Conservation (phyloP, 2,797 vertebrate genomes). For the Masticophis lateralis region DNA sequence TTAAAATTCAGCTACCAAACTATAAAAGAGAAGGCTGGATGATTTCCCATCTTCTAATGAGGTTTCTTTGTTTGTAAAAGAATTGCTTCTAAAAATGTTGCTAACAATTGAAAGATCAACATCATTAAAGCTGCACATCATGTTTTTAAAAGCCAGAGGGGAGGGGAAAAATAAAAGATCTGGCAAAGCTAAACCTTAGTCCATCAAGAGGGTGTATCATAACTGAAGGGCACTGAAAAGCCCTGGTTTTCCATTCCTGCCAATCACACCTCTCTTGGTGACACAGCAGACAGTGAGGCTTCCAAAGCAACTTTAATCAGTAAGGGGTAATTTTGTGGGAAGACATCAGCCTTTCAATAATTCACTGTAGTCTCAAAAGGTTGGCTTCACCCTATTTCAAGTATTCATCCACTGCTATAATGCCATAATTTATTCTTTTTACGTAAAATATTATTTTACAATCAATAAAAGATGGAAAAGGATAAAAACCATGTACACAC, state of each 20-base stretch:
- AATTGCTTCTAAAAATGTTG: background rate
- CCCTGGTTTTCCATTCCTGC: background rate
- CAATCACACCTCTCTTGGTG: background rate
- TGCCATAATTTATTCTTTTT: background rate
- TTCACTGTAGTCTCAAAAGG: background rate
- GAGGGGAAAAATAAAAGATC: background rate
- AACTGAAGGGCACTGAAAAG: background rate
- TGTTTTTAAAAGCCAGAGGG: background rate
- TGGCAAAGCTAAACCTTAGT: background rate
- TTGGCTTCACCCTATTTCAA: background rate
- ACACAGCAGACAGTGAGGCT: background rate
- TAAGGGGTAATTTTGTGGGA: background rate
- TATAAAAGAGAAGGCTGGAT: background rate
- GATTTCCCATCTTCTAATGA: background rate
- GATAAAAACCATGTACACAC: background rate
- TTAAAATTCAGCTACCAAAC: slow-evolving; percentile 14
- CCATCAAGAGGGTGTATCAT: background rate
- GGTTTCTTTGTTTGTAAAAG: background rate
- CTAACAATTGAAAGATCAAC: background rate
- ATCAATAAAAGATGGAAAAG: background rate
- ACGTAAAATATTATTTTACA: background rate
- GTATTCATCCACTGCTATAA: background rate
- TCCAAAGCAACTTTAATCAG: background rate
- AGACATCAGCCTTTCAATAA: background rate
- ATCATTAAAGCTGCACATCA: background rate